Conservation (phyloP, 2,113 vertebrate species). For the Silurus meridionalis region DNA sequence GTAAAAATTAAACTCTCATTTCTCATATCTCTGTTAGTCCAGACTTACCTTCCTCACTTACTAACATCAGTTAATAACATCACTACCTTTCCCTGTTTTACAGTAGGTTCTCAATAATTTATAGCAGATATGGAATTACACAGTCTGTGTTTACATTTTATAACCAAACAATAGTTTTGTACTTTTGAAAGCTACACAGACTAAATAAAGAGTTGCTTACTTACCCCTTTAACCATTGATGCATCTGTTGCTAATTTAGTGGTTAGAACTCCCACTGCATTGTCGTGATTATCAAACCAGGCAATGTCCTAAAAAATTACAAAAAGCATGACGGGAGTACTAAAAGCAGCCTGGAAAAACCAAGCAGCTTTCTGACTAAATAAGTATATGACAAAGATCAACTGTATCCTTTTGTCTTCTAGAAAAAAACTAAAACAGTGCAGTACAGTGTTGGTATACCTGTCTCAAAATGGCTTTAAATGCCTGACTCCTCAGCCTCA, state of each 20-base stretch:
- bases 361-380: neutral
- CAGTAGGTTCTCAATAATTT: neutral
- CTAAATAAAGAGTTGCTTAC: slow-evolving; percentile 42
- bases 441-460: slow-evolving; percentile 56
- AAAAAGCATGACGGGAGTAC: neutral
- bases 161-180: neutral
- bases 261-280: slow-evolving; percentile 72
- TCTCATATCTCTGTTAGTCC: neutral
- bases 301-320: slow-evolving; percentile 53
- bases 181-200: neutral
- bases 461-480: slow-evolving; percentile 73
- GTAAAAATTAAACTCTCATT: neutral
- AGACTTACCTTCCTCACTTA: neutral
- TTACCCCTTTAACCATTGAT: slow-evolving; percentile 76
- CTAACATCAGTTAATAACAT: neutral
- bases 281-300: slow-evolving; percentile 77
- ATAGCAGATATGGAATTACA: neutral
- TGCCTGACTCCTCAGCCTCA: slow-evolving; percentile 68
- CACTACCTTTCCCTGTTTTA: neutral
- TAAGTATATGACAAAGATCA: neutral
- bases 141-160: neutral
- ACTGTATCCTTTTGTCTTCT: neutral
- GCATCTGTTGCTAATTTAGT: slow-evolving; percentile 80
- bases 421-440: neutral
- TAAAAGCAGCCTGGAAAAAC: neutral